Evolutionary conservation across 1,140 invertebrate genomes (phyloP), one percentile per base, ranked within the genome.

Genomic region (Mya arenaria): DNA sequence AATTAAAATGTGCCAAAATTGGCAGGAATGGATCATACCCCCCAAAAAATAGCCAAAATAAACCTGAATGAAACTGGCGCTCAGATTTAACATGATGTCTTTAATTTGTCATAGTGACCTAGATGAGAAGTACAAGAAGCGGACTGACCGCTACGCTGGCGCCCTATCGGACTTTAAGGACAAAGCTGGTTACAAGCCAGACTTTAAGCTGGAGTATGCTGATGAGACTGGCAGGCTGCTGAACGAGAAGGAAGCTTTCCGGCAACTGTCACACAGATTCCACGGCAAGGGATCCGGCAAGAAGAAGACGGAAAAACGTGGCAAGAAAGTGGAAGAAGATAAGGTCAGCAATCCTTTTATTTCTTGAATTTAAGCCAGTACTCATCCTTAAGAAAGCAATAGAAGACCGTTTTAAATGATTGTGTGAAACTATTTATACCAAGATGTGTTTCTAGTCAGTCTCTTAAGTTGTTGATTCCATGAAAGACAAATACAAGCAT

Each of bases 251-350:
- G 99, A 99, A 94, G 99, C 99, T 23, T 99, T 99, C 93, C 89
- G 95, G 72, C 94, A 93, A 58, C 85, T 99, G 19, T 98, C 97
- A 23, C 98, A 99, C 92, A 98, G 99, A 93, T 99, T 99, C 92
- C 99, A 99, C 94, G 99, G 99, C 28, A 99, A 99, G 94, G 98
- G 98, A 23, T 98, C 98, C 10, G 98, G 99, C 60, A 99, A 99
- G 92, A 99, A 99, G 94, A 99, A 99, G 93, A 95, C 96, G 52
- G 99, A 99, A 92, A 99, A 99, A 92, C 94, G 98, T 89, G 95
- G 97, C 93, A 98, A 99, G 91, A 99, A 99, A 93, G 94, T 95
- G 77, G 96, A 98, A 89, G 98, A 99, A 92, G 97, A 98, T 93
- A 96, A 96, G 91, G 96, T 97, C 91, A 62, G 84, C 66, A n/a